Percentiles rank a stretch among this genome's conserved stretches.
phyloP scores from a whole-genome alignment of 2,113 vertebrate genomes.

The Nothobranchius kuhntae region DNA sequence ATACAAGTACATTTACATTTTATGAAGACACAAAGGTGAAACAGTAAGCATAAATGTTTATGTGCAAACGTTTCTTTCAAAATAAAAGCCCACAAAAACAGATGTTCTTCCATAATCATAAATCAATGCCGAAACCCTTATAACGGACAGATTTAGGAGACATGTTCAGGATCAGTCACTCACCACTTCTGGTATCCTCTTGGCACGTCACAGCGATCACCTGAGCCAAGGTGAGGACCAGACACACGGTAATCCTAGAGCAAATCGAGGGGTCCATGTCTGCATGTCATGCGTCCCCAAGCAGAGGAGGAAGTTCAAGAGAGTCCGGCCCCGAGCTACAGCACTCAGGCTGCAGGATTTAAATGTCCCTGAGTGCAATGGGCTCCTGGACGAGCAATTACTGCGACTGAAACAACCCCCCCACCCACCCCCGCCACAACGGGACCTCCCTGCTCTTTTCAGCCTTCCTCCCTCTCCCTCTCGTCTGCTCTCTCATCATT shows the following conservation, averaged over 20 bases:
- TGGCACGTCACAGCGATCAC: slow-evolving; percentile 70
- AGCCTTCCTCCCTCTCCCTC: slow-evolving; percentile 35
- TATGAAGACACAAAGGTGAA: neutral
- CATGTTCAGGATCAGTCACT: slow-evolving; percentile 29
- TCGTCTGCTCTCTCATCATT: slow-evolving; percentile 45
- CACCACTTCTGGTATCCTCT: slow-evolving; percentile 66
- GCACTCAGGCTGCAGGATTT: slow-evolving; percentile 54
- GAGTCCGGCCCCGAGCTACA: slow-evolving; percentile 45
- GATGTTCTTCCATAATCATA: too few species aligned
- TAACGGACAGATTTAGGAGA: neutral
- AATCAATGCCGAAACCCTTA: too few species aligned
- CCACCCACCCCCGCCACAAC: slow-evolving; percentile 17
- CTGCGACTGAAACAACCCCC: slow-evolving; percentile 48
- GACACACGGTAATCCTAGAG: slow-evolving; percentile 67
- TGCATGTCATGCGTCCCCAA: slow-evolving; percentile 47
- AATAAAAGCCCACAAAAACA: too few species aligned
- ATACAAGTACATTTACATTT: too few species aligned
- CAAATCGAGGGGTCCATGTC: slow-evolving; percentile 61
- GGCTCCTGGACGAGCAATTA: slow-evolving; percentile 49
- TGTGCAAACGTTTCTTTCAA: neutral
- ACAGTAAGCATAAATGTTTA: too few species aligned
- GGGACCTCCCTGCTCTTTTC: slow-evolving; percentile 26
- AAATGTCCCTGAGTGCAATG: slow-evolving; percentile 60
- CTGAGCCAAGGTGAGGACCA: slow-evolving; percentile 67
- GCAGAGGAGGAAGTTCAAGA: slow-evolving; percentile 7